Evolutionary conservation across 2,888 invertebrate species (phyloP).

Genomic region (Mantis religiosa): DNA sequence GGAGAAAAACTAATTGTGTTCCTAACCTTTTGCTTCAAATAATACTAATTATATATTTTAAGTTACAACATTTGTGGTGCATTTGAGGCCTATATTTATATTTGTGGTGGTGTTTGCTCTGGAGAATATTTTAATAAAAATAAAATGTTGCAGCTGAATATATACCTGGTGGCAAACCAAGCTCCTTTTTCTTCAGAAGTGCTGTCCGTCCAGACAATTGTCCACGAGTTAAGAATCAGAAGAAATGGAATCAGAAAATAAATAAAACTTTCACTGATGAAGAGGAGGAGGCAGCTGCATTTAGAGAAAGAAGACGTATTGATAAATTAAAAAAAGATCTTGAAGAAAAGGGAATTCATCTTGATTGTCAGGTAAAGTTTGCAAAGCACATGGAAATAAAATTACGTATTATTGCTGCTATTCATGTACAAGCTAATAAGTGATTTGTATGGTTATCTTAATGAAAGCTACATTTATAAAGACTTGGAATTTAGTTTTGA

Average conservation of each 20-base stretch:
- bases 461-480: too few species aligned
- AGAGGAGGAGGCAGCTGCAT: not conserved
- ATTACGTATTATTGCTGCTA: too few species aligned
- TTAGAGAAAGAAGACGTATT: not conserved
- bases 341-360: constrained; percentile 22
- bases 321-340: constrained; percentile 9
- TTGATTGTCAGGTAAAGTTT: constrained; percentile 18
- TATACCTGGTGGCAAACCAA: not conserved
- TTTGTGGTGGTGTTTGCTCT: not conserved
- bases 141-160: constrained; percentile 7
- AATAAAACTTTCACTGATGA: not conserved
- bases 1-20: too few species aligned
- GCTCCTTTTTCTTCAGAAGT: not conserved
- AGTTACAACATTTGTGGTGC: not conserved
- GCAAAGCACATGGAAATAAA: not conserved
- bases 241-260: not conserved
- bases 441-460: too few species aligned
- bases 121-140: not conserved
- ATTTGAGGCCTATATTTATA: not conserved
- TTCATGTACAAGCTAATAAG: too few species aligned
- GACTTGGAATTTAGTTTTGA: too few species aligned
- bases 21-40: too few species aligned
- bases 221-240: not conserved
- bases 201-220: not conserved
- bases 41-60: too few species aligned